A percentile compares a stretch with the other conserved stretches of the same genome.
Evolutionary conservation across 2,113 vertebrate genomes (phyloP).

Genomic region (Riparia riparia): DNA sequence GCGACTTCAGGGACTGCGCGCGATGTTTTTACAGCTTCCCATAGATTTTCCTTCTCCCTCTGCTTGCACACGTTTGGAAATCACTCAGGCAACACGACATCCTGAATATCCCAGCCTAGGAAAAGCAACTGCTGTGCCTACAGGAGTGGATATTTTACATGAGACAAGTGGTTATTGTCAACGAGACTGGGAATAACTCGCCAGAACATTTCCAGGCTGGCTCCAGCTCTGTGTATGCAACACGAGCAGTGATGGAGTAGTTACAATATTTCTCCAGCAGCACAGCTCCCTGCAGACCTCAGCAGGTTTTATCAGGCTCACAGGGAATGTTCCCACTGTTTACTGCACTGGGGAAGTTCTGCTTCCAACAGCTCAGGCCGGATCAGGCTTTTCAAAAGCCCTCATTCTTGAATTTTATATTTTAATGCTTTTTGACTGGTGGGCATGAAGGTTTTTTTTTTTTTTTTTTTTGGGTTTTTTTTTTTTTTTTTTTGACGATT

Average conservation of each 20-base stretch:
- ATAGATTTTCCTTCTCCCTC: neutral
- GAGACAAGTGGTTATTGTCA: slow-evolving; percentile 45
- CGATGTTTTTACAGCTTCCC: neutral
- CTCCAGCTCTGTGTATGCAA: neutral
- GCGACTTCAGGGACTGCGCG: neutral
- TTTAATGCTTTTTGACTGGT: neutral
- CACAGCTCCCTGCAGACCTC: slow-evolving; percentile 30
- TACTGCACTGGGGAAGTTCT: neutral
- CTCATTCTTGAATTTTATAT: neutral
- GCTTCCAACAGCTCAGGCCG: neutral
- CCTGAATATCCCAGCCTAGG: neutral
- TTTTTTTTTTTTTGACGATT: neutral
- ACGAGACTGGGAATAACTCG: neutral
- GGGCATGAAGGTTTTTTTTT: neutral
- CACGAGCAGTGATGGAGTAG: slow-evolving; percentile 17
- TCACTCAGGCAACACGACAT: neutral
- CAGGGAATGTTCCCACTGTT: neutral
- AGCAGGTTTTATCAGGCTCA: slow-evolving; percentile 15
- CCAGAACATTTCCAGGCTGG: neutral
- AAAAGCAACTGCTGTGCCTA: neutral
- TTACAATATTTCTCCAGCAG: neutral
- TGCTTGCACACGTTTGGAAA: neutral
- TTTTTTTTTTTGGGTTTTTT: too few species aligned
- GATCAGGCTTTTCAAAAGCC: neutral
- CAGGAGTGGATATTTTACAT: neutral